A percentile compares a stretch with the other conserved stretches of the same genome.
These are phyloP conservation scores for Drosophila peninsularis DNA, from an alignment of 2,888 invertebrate genomes.

Conservation along the genomic window DNA sequence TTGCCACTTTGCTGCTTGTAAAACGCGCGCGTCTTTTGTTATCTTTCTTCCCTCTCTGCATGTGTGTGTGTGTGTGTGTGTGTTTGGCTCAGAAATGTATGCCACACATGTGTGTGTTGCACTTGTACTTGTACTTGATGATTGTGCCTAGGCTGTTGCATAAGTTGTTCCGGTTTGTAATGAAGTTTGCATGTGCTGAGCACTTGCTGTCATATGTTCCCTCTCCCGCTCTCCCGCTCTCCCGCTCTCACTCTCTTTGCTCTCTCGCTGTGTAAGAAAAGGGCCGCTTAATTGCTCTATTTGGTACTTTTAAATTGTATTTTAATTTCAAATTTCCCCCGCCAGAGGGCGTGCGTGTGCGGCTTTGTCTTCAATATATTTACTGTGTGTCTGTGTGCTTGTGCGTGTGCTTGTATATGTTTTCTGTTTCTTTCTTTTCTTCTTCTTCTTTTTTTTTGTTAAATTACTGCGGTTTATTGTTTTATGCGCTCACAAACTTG, in stretches of 20 bases:
- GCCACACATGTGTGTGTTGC: constrained; percentile 24
- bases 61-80: constrained; percentile 7
- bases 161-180: constrained; percentile 62
- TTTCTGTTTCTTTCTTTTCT: constrained; percentile 3
- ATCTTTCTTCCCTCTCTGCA: constrained; percentile 31
- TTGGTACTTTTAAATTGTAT: constrained; percentile 79
- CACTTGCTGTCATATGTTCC: constrained; percentile 26
- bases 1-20: constrained; percentile 56
- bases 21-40: constrained; percentile 65
- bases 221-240: background rate
- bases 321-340: constrained; percentile 72
- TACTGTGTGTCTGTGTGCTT: background rate
- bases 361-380: constrained; percentile 32
- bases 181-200: constrained; percentile 59
- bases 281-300: constrained; percentile 77
- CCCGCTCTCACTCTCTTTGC: background rate
- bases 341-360: constrained; percentile 3
- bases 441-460: constrained; percentile 40
- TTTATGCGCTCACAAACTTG: constrained; percentile 79
- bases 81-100: constrained; percentile 35
- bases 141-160: constrained; percentile 58
- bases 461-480: constrained; percentile 79
- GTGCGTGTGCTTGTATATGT: background rate
- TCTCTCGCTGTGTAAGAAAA: constrained; percentile 26
- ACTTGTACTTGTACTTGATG: constrained; percentile 55